A percentile compares a stretch with the other conserved stretches of the same genome.
Evolutionary conservation across 2,113 vertebrate species (phyloP).

Genomic region (Poeciliopsis retropinna): DNA sequence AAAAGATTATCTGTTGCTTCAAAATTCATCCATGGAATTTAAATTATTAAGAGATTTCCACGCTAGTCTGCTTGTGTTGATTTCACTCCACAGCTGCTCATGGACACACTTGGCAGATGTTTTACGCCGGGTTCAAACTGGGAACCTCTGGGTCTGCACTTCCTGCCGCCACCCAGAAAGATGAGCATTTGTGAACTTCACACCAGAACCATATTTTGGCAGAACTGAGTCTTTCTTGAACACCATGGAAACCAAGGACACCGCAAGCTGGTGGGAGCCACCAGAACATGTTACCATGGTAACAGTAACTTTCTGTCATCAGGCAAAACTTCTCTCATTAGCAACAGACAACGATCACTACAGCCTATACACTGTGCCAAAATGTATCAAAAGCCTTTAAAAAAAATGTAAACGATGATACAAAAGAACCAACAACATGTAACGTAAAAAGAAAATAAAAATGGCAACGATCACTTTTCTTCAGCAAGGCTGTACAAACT

Average conservation of each 20-base stretch:
- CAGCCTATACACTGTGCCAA: slow-evolving; percentile 53
- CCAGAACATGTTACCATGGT: slow-evolving; percentile 45
- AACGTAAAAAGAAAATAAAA: slow-evolving; percentile 42
- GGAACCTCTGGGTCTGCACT: too few relatives aligned
- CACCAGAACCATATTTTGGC: background rate
- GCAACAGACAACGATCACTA: slow-evolving; percentile 8
- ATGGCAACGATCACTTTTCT: slow-evolving; percentile 40
- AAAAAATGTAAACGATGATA: slow-evolving; percentile 67
- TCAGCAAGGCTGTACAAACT: slow-evolving; percentile 7
- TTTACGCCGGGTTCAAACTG: too few relatives aligned
- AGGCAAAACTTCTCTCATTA: slow-evolving; percentile 1
- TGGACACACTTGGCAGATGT: too few relatives aligned
- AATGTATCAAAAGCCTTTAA: slow-evolving; percentile 23
- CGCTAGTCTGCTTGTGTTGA: too few relatives aligned
- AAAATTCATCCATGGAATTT: too few relatives aligned
- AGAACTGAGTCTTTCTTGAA: slow-evolving; percentile 24
- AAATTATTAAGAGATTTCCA: too few relatives aligned
- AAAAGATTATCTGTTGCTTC: too few relatives aligned
- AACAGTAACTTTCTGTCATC: slow-evolving; percentile 40
- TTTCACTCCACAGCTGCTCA: too few relatives aligned
- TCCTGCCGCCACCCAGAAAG: background rate
- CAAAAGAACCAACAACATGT: slow-evolving; percentile 43
- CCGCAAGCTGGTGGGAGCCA: slow-evolving; percentile 15
- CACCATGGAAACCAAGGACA: slow-evolving; percentile 31
- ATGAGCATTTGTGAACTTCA: background rate